Conservation (phyloP, 2,888 invertebrate genomes). For the Hypena proboscidalis region DNA sequence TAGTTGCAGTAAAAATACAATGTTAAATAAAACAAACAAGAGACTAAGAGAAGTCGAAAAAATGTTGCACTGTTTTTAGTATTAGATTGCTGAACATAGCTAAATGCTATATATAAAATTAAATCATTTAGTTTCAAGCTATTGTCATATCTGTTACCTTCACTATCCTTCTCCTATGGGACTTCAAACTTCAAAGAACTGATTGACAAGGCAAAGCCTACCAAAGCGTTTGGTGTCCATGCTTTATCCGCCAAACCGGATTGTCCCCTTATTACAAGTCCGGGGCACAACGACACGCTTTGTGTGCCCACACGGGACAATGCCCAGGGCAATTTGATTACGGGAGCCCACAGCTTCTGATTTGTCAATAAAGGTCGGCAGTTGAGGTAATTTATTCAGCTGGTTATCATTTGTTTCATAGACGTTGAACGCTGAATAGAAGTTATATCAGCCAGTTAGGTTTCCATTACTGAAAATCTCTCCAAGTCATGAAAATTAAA, state of each 20-base stretch:
- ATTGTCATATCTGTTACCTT: not conserved
- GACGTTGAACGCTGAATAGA: no score
- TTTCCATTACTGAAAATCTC: no score
- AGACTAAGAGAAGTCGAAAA: no score
- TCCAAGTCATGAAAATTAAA: no score
- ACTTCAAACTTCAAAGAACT: slow-evolving; percentile 4
- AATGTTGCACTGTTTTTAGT: no score
- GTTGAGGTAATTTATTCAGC: not conserved
- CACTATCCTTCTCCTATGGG: not conserved
- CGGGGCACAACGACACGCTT: slow-evolving; percentile 31
- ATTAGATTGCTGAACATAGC: no score
- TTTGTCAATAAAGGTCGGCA: slow-evolving; percentile 30
- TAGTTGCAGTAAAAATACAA: no score
- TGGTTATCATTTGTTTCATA: no score
- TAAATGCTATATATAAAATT: no score
- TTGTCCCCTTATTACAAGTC: slow-evolving; percentile 48
- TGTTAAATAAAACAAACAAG: no score
- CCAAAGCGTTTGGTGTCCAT: slow-evolving; percentile 17
- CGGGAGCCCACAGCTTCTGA: slow-evolving; percentile 30
- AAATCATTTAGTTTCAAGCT: no score
- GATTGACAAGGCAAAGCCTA: slow-evolving; percentile 15
- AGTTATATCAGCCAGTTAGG: no score
- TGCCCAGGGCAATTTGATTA: slow-evolving; percentile 38
- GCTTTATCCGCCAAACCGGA: slow-evolving; percentile 29
- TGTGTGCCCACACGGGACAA: slow-evolving; percentile 36